Conservation (phyloP, 2,113 vertebrate genomes). For the Ancistrus triradiatus region DNA sequence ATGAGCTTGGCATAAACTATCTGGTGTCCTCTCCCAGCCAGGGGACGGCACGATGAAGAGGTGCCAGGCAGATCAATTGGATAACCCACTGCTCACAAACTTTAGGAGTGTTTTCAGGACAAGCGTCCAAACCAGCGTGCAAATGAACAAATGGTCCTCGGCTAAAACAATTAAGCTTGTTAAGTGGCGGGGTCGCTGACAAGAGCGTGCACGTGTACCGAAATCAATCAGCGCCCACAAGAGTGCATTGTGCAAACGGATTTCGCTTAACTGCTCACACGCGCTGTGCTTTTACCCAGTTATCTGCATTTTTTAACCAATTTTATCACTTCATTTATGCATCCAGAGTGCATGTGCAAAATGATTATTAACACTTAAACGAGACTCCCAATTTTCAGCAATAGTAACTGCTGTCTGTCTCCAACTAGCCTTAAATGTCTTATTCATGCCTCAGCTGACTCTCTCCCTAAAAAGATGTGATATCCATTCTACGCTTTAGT, state of each 20-base stretch:
- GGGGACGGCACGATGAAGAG: slow-evolving; percentile 15
- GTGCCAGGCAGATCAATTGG: slow-evolving; percentile 13
- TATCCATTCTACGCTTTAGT: no score
- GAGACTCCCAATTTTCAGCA: slow-evolving; percentile 7
- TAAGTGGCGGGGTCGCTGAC: slow-evolving; percentile 38
- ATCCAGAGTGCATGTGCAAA: slow-evolving; percentile 16
- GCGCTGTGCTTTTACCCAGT: background rate
- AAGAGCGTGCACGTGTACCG: slow-evolving; percentile 24
- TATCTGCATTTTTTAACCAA: background rate
- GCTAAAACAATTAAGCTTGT: slow-evolving; percentile 45
- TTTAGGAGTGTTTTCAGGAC: slow-evolving; percentile 19
- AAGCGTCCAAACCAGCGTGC: slow-evolving; percentile 35
- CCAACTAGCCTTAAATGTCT: background rate
- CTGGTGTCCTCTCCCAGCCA: slow-evolving; percentile 8
- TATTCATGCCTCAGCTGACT: background rate
- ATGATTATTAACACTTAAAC: slow-evolving; percentile 33
- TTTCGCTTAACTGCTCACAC: slow-evolving; percentile 23
- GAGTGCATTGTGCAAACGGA: background rate
- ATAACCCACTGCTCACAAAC: background rate
- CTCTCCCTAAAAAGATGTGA: background rate
- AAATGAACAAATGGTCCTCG: slow-evolving; percentile 46
- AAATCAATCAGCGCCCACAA: slow-evolving; percentile 40
- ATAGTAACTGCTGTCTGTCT: background rate
- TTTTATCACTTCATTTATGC: slow-evolving; percentile 27
- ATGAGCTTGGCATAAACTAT: slow-evolving; percentile 14